These are phyloP conservation scores for Xyrichtys novacula DNA, from an alignment of 2,797 vertebrate genomes.

Conservation along the genomic window DNA sequence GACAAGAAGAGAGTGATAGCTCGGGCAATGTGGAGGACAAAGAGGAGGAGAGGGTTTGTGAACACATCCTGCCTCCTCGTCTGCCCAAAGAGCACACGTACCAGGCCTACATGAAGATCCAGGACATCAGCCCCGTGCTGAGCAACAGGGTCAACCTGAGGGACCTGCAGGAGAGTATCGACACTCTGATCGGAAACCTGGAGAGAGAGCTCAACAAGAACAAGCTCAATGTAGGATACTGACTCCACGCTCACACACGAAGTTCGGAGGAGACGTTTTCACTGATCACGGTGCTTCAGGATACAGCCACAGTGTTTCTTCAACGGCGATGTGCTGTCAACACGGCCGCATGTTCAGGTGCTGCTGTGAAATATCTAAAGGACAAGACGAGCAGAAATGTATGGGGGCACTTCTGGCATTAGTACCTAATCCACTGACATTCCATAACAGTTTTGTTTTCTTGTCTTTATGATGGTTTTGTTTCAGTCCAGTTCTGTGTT, in stretches of 20 bases:
- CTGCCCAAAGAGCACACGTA: conserved; percentile 86
- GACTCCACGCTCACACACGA: conserved; percentile 46
- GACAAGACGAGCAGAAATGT: conserved; percentile 51
- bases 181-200: conserved; percentile 96
- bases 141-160: conserved; percentile 92
- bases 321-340: conserved; percentile 31
- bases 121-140: conserved; percentile 88
- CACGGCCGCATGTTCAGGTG: conserved; percentile 21
- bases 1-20: conserved; percentile 49
- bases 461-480: conserved; percentile 39
- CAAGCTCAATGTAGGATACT: conserved; percentile 91
- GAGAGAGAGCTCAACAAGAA: conserved; percentile 98
- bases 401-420: conserved; percentile 65
- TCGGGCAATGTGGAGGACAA: conserved; percentile 57
- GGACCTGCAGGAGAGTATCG: conserved; percentile 98
- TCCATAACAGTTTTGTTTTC: conserved; percentile 61
- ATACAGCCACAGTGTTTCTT: conserved; percentile 57
- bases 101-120: conserved; percentile 92
- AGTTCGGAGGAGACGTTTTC: conserved; percentile 31
- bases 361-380: conserved; percentile 46
- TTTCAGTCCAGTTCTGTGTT: conserved; percentile 68
- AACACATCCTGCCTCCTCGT: conserved; percentile 61
- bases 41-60: conserved; percentile 58
- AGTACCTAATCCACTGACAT: conserved; percentile 71
- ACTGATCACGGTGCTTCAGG: conserved; percentile 55